These are phyloP conservation scores for Idris sp. DNA, from an alignment of 1,140 invertebrate species.

Conservation along the genomic window DNA sequence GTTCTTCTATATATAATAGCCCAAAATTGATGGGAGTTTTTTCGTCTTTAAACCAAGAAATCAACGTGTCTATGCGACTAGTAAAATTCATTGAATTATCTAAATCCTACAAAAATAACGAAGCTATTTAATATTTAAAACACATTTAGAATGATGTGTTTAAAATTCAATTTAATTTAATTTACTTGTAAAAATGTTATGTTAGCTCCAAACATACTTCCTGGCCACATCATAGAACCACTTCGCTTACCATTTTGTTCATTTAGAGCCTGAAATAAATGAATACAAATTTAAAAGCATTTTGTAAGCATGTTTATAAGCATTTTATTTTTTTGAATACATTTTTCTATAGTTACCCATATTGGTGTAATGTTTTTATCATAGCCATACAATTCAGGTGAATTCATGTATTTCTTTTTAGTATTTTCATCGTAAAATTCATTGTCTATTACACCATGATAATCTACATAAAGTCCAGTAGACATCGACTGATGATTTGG, in stretches of 20 bases:
- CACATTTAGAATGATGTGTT: too few relatives aligned
- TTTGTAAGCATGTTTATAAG: not conserved
- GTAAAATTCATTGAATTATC: slow-evolving; percentile 78
- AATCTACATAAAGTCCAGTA: slow-evolving; percentile 86
- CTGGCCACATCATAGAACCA: slow-evolving; percentile 83
- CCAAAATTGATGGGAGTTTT: slow-evolving; percentile 81
- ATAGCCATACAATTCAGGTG: slow-evolving; percentile 78
- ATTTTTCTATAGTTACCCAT: slow-evolving; percentile 77
- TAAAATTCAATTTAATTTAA: not conserved
- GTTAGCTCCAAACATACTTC: slow-evolving; percentile 71
- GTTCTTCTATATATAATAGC: slow-evolving; percentile 87
- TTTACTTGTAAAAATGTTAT: slow-evolving; percentile 71
- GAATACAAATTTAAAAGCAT: not conserved
- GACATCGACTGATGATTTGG: slow-evolving; percentile 89
- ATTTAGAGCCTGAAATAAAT: slow-evolving; percentile 78
- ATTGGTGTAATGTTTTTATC: slow-evolving; percentile 79
- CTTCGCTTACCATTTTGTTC: slow-evolving; percentile 77
- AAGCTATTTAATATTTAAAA: not conserved
- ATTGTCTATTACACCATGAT: slow-evolving; percentile 86
- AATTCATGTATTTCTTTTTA: slow-evolving; percentile 75
- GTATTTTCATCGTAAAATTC: slow-evolving; percentile 81
- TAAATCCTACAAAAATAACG: slow-evolving; percentile 69
- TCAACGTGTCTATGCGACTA: slow-evolving; percentile 80
- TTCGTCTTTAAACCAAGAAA: slow-evolving; percentile 83
- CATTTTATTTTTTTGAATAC: not conserved